phyloP scores from a whole-genome alignment of 2,888 invertebrate genomes.

The Lottia gigantea region DNA sequence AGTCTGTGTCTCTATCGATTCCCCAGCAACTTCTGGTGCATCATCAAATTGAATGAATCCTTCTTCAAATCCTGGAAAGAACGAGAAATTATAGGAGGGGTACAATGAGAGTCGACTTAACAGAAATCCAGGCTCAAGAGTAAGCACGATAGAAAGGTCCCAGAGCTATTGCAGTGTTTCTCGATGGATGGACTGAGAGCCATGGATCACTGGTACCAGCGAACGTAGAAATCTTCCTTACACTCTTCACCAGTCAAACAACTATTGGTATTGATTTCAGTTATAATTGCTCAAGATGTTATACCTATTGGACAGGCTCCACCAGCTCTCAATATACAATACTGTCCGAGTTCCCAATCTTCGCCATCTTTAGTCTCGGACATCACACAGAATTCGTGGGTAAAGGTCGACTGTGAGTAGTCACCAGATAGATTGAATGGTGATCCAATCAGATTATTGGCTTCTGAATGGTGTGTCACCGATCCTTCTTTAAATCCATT shows the following conservation, averaged over 20 bases:
- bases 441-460: neutral
- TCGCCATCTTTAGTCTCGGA: neutral
- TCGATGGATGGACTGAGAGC: too few species aligned
- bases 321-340: slow-evolving; percentile 17
- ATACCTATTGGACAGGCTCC: slow-evolving; percentile 16
- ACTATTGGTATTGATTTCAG: too few species aligned
- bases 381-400: slow-evolving; percentile 16
- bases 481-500: slow-evolving; percentile 4
- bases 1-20: neutral
- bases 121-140: too few species aligned
- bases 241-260: too few species aligned
- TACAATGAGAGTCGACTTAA: too few species aligned
- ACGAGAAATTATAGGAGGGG: too few species aligned
- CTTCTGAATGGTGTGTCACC: neutral
- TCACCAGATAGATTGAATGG: slow-evolving; percentile 12
- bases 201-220: too few species aligned
- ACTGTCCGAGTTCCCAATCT: slow-evolving; percentile 13
- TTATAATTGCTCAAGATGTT: neutral
- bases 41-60: slow-evolving; percentile 18
- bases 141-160: too few species aligned
- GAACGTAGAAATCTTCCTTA: too few species aligned
- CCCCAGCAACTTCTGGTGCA: neutral
- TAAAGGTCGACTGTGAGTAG: neutral
- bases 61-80: slow-evolving; percentile 11
- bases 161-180: too few species aligned